Base-by-base conservation (phyloP, 2,888 invertebrate genomes). In the Strigamia transsilvanica region DNA sequence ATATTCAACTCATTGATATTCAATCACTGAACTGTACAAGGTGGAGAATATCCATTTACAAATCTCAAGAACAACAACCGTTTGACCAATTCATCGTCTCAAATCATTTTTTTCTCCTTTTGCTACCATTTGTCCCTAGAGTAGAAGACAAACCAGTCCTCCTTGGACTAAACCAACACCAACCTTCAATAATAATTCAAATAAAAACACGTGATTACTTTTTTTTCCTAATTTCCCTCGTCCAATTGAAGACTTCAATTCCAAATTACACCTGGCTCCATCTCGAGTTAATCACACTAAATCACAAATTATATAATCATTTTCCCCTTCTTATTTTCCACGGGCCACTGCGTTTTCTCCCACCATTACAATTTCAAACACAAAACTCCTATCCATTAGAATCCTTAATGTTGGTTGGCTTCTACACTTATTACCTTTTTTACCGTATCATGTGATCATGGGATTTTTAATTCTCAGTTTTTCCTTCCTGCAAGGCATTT, bases 231-330 rank as follows among this genome's bases (percentile, higher is more conserved):
- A 15, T 18, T 56, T 15, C 56, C 1, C 18, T 56, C 4, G 21
- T 21, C 9, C 9, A 18, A 4, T n/a, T n/a, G n/a, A 7, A n/a
- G n/a, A 56, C 21, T 18, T 21, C 9, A 56, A 56, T n/a, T 18
- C 18, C 9, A 56, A 18, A n/a, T 56, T 56, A n/a, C 56, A 56
- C 56, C 56, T 56, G 56, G 56, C 56, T 56, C 56, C 56, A 56
- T 56, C 56, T 56, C 56, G 56, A 56, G 56, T 56, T 56, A 56
- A 56, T 56, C 56, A 56, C 56, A 7, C 56, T 56, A 56, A 56
- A 56, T 56, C 56, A 56, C n/a, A 56, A 56, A 56, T 56, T 56
- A 56, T 21, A 56, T 56, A 56, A 56, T 56, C 56, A 56, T 56
- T 18, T 56, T 56, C 6, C 56, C 56, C 21, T 21, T 56, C 56